A percentile compares a stretch with the other conserved stretches of the same genome.
Conservation (phyloP, 2,888 invertebrate genomes). For the Orthosia cruda region DNA sequence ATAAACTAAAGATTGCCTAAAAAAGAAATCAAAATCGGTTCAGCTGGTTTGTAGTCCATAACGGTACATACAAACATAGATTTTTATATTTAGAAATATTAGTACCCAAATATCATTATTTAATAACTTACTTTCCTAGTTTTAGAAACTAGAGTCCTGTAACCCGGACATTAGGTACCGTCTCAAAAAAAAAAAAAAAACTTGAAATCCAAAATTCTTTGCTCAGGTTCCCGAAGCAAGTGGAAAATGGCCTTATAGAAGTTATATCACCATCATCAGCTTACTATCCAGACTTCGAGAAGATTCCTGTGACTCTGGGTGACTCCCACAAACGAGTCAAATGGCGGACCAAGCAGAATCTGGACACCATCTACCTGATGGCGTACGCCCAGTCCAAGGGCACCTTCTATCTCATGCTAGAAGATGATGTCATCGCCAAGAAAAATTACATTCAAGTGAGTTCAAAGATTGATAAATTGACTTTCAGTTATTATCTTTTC, state of each 20-base stretch:
- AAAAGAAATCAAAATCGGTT: too few relatives aligned
- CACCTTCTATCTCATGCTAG: conserved; percentile 97
- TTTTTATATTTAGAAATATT: too few relatives aligned
- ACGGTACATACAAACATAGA: too few relatives aligned
- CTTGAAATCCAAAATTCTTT: neutral
- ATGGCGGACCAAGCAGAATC: conserved; percentile 99
- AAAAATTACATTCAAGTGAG: conserved; percentile 96
- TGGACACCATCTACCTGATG: conserved; percentile 98
- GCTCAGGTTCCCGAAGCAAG: conserved; percentile 94
- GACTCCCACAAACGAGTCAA: conserved; percentile 96
- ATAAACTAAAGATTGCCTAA: too few relatives aligned
- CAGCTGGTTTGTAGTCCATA: too few relatives aligned
- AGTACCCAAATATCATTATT: too few relatives aligned
- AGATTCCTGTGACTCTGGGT: conserved; percentile 95
- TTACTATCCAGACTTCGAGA: conserved; percentile 97
- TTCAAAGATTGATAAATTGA: conserved; percentile 70
- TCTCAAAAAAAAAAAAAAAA: too few relatives aligned
- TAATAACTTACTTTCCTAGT: too few relatives aligned
- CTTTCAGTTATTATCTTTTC: too few relatives aligned
- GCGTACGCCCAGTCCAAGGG: conserved; percentile 97
- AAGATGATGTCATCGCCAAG: conserved; percentile 98
- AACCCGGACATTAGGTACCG: too few relatives aligned
- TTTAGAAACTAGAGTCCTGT: too few relatives aligned
- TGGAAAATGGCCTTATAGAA: conserved; percentile 96
- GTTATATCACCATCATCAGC: conserved; percentile 96